These are phyloP conservation scores for Siniperca knerii DNA, from an alignment of 2,113 vertebrate genomes.

Conservation along the genomic window DNA sequence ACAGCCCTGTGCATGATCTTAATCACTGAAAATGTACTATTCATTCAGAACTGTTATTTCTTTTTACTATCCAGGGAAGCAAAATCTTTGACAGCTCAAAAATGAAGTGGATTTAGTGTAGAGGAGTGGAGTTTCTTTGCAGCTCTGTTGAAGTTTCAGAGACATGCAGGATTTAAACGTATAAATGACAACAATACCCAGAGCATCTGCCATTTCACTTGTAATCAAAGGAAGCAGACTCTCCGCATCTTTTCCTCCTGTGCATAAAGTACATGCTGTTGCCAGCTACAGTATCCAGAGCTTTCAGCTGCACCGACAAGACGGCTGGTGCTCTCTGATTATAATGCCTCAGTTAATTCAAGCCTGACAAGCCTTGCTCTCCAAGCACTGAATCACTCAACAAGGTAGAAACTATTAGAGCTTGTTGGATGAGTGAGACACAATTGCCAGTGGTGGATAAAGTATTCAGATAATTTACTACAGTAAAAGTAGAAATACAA, in stretches of 20 bases:
- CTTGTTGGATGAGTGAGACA: slow-evolving; percentile 23
- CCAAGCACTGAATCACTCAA: slow-evolving; percentile 38
- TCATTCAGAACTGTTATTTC: background rate
- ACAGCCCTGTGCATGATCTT: slow-evolving; percentile 8
- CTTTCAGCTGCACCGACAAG: slow-evolving; percentile 39
- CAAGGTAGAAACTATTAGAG: slow-evolving; percentile 44
- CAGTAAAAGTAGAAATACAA: slow-evolving; percentile 1
- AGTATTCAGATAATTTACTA: background rate
- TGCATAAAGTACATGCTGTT: slow-evolving; percentile 5
- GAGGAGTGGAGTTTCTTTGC: background rate
- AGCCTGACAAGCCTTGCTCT: slow-evolving; percentile 41
- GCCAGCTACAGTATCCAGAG: slow-evolving; percentile 54
- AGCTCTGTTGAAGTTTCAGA: slow-evolving; percentile 6
- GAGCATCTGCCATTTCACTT: slow-evolving; percentile 30
- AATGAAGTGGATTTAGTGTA: background rate
- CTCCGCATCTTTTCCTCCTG: slow-evolving; percentile 28
- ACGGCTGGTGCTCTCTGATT: slow-evolving; percentile 53
- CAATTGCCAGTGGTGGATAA: slow-evolving; percentile 2
- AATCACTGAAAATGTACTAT: background rate
- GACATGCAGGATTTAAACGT: slow-evolving; percentile 8
- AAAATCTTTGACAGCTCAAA: background rate
- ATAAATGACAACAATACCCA: slow-evolving; percentile 29
- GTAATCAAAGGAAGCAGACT: slow-evolving; percentile 50
- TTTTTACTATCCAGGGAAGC: background rate
- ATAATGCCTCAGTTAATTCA: slow-evolving; percentile 45